Percentiles rank a stretch among this genome's conserved stretches.
Conservation (phyloP, 2,797 vertebrate species). For the Gymnocypris eckloni region DNA sequence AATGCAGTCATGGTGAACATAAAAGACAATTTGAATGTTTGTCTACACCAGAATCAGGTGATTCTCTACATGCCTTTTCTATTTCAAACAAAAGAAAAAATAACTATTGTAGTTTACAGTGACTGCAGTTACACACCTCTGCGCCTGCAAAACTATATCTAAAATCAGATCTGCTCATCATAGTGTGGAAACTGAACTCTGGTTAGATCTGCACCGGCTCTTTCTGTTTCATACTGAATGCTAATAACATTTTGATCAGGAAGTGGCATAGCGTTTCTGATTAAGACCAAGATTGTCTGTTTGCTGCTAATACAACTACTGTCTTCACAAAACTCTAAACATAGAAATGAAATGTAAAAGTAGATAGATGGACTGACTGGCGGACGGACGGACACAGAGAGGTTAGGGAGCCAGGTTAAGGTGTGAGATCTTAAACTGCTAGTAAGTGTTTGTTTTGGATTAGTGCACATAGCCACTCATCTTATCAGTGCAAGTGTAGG, state of each 20-base stretch:
- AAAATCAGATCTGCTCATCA: not conserved
- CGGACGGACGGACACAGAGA: not conserved
- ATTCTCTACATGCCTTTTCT: not conserved
- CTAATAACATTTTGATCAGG: not conserved
- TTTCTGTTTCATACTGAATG: not conserved
- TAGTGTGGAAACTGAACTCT: not conserved
- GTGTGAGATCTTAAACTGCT: not conserved
- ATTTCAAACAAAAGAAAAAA: not conserved
- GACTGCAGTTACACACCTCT: not conserved
- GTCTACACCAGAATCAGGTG: not conserved
- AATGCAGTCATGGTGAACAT: not conserved
- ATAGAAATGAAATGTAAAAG: not conserved
- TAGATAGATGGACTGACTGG: not conserved
- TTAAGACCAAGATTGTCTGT: not conserved
- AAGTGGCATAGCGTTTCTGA: not conserved
- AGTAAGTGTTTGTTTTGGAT: conserved; percentile 10
- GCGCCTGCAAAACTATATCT: not conserved
- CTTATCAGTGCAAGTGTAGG: conserved; percentile 20
- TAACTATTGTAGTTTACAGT: too few species aligned
- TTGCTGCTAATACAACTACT: not conserved
- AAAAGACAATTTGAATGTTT: not conserved
- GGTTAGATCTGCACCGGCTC: not conserved
- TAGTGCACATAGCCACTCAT: not conserved
- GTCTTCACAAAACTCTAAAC: not conserved
- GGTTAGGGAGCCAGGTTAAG: not conserved